phyloP scores from a whole-genome alignment of 30 jellyfish, hydroid and myxozoan genomes.

The Rhopilema esculentum region DNA sequence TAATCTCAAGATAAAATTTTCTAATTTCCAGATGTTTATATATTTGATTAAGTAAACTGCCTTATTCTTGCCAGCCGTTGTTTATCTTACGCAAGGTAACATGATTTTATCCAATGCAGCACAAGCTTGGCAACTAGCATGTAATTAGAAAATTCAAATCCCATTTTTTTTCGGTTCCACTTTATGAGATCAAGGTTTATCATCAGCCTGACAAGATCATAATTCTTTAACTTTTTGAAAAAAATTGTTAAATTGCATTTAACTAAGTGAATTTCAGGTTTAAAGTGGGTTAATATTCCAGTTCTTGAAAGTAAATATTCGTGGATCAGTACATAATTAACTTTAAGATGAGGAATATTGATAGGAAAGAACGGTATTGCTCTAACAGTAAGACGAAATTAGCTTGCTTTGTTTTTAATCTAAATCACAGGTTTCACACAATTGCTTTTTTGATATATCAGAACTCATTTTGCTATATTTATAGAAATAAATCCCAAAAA shows the following conservation, averaged over 20 bases:
- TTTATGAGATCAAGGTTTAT: not conserved
- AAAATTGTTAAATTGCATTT: not conserved
- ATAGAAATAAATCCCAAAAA: no score
- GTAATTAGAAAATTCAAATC: not conserved
- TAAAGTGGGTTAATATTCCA: no score
- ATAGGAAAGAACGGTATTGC: no score
- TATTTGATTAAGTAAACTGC: not conserved
- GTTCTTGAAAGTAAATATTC: no score
- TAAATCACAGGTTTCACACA: no score
- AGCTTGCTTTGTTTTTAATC: no score
- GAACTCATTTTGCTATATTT: no score
- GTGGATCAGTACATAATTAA: no score
- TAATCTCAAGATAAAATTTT: not conserved
- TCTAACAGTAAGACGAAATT: no score
- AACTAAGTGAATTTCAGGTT: no score
- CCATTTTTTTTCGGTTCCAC: not conserved
- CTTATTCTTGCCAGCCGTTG: not conserved
- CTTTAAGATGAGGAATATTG: no score
- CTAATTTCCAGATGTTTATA: not conserved
- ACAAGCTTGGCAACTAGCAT: not conserved
- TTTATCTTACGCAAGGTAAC: not conserved
- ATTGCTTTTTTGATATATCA: no score
- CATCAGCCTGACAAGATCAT: not conserved
- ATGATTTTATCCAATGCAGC: not conserved
- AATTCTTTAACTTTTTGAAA: not conserved